Evolutionary conservation across 2,888 invertebrate genomes (phyloP).

Genomic region (Drosophila mettleri): DNA sequence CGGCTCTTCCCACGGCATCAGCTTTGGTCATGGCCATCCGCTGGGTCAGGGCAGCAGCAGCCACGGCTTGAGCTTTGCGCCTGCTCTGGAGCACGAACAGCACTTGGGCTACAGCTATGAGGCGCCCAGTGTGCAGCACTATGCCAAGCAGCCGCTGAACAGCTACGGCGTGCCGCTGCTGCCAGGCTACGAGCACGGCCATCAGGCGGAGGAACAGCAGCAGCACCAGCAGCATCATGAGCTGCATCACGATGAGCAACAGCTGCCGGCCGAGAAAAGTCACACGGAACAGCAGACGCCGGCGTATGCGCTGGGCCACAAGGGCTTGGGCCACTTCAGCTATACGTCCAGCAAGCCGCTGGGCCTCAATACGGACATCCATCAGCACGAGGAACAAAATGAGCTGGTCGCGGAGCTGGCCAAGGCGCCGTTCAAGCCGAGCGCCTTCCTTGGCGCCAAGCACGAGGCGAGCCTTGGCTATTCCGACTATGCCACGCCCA

Average conservation of each 20-base stretch:
- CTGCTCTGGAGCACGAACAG: constrained; percentile 44
- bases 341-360: constrained; percentile 81
- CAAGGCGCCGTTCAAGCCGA: constrained; percentile 83
- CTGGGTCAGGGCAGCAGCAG: constrained; percentile 14
- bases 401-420: constrained; percentile 52
- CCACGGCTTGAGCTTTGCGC: constrained; percentile 19
- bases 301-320: constrained; percentile 82
- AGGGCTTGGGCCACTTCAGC: constrained; percentile 82
- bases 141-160: constrained; percentile 49
- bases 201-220: constrained; percentile 6
- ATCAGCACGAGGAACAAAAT: constrained; percentile 38
- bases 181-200: constrained; percentile 55
- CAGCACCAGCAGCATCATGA: constrained; percentile 5
- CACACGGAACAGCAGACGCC: constrained; percentile 65
- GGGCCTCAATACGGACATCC: constrained; percentile 75
- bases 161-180: constrained; percentile 66
- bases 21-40: constrained; percentile 25
- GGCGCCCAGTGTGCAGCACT: constrained; percentile 43
- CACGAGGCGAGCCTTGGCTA: constrained; percentile 69
- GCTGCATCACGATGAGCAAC: constrained; percentile 14
- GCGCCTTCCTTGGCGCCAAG: constrained; percentile 82
- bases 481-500: constrained; percentile 50
- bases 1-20: constrained; percentile 12
- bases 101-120: constrained; percentile 60
- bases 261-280: constrained; percentile 37